Percentiles rank a stretch among this genome's conserved stretches.
These are phyloP conservation scores for Chaitophorus viminalis DNA, from an alignment of 2,888 invertebrate genomes.

Conservation along the genomic window DNA sequence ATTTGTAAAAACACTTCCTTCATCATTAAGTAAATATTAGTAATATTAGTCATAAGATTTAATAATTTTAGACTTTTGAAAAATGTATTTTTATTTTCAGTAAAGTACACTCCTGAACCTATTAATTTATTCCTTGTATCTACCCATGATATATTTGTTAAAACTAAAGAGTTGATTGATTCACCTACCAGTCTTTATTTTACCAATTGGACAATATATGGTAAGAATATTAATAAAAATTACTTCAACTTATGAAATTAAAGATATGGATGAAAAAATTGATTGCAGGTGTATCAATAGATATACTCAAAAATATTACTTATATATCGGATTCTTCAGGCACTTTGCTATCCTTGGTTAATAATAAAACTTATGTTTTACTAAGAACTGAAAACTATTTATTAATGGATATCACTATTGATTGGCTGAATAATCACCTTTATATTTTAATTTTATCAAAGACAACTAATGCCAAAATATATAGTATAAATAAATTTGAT, in stretches of 20 bases:
- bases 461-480: constrained; percentile 69
- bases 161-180: constrained; percentile 44
- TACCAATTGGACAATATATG: constrained; percentile 40
- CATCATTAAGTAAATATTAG: constrained; percentile 73
- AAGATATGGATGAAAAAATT: neutral
- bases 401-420: constrained; percentile 80
- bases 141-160: constrained; percentile 24
- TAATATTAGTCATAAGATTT: constrained; percentile 63
- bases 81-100: constrained; percentile 19
- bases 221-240: constrained; percentile 28
- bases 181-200: constrained; percentile 34
- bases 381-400: constrained; percentile 65
- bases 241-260: neutral
- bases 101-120: constrained; percentile 49
- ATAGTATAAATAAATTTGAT: constrained; percentile 82
- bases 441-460: constrained; percentile 83
- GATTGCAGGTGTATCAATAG: constrained; percentile 77
- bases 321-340: constrained; percentile 82
- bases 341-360: constrained; percentile 71
- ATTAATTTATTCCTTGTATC: constrained; percentile 52
- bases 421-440: constrained; percentile 88
- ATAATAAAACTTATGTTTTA: constrained; percentile 66
- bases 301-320: constrained; percentile 76
- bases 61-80: constrained; percentile 14
- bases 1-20: constrained; percentile 75